phyloP scores from a whole-genome alignment of 2,797 vertebrate species.

The Microchirus variegatus region DNA sequence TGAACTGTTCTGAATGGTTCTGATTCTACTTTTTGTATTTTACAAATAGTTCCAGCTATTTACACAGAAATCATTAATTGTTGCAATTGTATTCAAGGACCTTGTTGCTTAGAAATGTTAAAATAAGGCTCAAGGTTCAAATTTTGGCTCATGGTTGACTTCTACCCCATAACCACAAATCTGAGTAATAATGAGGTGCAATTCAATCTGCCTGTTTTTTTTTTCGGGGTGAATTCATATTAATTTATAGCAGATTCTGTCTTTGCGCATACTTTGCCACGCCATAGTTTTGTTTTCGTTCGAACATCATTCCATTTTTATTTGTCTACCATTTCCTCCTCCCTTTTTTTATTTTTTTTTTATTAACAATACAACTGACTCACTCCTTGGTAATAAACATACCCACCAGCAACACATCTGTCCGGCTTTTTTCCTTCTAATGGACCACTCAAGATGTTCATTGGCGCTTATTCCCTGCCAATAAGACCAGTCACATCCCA shows the following conservation, averaged over 20 bases:
- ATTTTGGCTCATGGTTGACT: no score
- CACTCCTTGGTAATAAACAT: slow-evolving; percentile 33
- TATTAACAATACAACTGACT: slow-evolving; percentile 45
- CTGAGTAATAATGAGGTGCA: no score
- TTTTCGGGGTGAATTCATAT: no score
- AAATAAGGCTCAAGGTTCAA: no score
- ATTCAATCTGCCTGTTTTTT: no score
- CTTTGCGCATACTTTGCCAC: slow-evolving; percentile 37
- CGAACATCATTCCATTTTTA: slow-evolving; percentile 44
- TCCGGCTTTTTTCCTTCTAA: slow-evolving; percentile 18
- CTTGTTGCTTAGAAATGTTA: no score
- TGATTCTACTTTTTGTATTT: no score
- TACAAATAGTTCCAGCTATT: no score
- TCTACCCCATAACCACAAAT: no score
- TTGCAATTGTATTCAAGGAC: no score
- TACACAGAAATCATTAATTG: no score
- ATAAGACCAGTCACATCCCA: slow-evolving; percentile 23
- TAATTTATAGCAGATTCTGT: background rate
- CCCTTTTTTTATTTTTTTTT: slow-evolving; percentile 25
- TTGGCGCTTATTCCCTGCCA: slow-evolving; percentile 26
- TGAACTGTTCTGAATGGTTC: no score
- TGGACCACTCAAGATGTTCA: slow-evolving; percentile 17
- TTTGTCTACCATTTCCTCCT: slow-evolving; percentile 51
- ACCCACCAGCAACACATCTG: slow-evolving; percentile 33
- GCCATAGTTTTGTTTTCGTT: slow-evolving; percentile 40